phyloP scores from a whole-genome alignment of 2,113 vertebrate species.

The Sylvietta virens region DNA sequence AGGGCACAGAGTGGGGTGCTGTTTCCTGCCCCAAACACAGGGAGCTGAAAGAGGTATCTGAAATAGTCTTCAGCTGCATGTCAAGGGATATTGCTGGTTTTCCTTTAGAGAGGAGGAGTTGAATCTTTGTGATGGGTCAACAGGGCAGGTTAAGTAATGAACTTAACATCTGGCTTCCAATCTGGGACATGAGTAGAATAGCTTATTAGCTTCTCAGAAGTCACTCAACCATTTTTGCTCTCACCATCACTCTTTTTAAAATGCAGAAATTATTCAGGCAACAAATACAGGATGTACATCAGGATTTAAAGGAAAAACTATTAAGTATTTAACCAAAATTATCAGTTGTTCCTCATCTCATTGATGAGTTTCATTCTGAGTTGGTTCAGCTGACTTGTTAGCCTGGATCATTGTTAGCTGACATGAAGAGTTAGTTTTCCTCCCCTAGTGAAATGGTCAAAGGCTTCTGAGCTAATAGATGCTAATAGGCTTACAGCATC shows the following conservation, averaged over 20 bases:
- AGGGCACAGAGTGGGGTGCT: conserved; percentile 56
- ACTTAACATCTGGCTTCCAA: background rate
- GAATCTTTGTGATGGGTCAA: background rate
- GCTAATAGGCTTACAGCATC: background rate
- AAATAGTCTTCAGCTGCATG: background rate
- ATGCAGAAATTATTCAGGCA: background rate
- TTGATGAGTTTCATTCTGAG: background rate
- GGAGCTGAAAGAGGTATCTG: conserved; percentile 80
- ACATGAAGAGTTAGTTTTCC: background rate
- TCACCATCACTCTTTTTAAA: background rate
- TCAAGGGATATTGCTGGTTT: background rate
- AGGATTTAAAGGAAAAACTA: background rate
- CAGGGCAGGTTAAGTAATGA: conserved; percentile 7
- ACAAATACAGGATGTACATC: background rate
- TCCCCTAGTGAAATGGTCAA: background rate
- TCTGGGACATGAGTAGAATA: background rate
- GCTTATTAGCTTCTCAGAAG: background rate
- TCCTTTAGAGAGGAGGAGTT: background rate
- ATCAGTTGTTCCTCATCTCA: background rate
- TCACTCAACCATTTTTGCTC: background rate
- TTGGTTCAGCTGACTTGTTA: background rate
- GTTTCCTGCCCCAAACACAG: conserved; percentile 64
- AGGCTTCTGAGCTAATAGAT: background rate
- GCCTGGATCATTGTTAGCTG: background rate
- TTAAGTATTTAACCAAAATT: background rate